Base-by-base conservation (phyloP, 2,113 vertebrate species). In the Lagopus muta region DNA sequence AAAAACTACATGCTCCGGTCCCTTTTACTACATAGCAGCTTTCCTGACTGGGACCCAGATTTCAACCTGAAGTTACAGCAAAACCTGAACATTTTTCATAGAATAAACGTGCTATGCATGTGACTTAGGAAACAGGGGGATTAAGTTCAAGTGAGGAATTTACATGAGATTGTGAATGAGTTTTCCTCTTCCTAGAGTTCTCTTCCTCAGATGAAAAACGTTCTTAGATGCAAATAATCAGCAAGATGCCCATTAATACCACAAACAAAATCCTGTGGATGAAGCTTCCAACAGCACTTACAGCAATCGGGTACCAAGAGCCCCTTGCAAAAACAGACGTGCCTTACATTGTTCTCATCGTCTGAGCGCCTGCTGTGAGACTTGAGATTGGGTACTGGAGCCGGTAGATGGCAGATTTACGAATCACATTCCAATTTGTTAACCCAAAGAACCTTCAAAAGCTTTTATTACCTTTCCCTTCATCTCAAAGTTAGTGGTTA, bases 321-420 rank as follows among this genome's bases (percentile, higher is more conserved):
- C 21, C 34, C n/a, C 70, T 43, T 1, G 24, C 15, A 55, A 21
- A n/a, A 47, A 70, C 38, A 24, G 5, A 55, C 60, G 66, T 28
- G 82, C 22, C 34, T 54, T 76, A 32, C 15, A 28, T 52, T 4
- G 2, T 38, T 76, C 34, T 84, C 30, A 61, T 47, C 50, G 38
- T 14, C 58, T 86, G 27, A 21, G 62, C 69, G 43, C 52, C 67
- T 92, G 67, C 67, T 32, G 0, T 12, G 54, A 90, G 70, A n/a
- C 75, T 65, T 48, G 82, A 78, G 67, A 72, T 3, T 25, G 30
- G 66, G 45, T 77, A 54, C 38, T 81, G 54, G 80, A 65, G 42
- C 36, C 64, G 67, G 60, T 81, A 52, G 76, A 74, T 93, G 82
- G 82, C 24, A 82, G 55, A 71, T 92, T 90, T 85, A 87, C 40